Conservation (phyloP, 2,888 invertebrate species). For the Sphaerophoria taeniata region DNA sequence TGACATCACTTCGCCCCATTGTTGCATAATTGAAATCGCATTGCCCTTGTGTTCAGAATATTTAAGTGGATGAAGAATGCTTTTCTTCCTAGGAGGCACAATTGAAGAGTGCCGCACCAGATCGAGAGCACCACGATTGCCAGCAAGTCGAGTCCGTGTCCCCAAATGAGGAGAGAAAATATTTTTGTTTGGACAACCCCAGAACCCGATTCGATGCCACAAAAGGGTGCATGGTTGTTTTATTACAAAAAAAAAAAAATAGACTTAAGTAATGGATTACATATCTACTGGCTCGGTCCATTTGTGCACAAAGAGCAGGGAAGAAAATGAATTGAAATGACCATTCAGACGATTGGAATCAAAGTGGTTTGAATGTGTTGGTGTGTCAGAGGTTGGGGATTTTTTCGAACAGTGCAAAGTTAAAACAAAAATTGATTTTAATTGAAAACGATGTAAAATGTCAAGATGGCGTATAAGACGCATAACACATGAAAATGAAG, state of each 20-base stretch:
- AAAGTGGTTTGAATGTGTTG: constrained; percentile 13
- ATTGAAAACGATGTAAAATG: constrained; percentile 71
- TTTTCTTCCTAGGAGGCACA: no score
- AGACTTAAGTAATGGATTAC: constrained; percentile 30
- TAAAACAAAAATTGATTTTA: constrained; percentile 64
- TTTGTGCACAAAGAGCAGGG: not conserved
- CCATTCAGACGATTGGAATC: constrained; percentile 44
- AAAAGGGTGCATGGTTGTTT: constrained; percentile 56
- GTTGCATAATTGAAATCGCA: constrained; percentile 59
- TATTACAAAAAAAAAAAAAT: constrained; percentile 32
- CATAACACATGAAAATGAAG: not conserved
- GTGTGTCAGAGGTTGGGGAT: constrained; percentile 1
- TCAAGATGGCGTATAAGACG: constrained; percentile 52
- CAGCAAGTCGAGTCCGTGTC: constrained; percentile 4
- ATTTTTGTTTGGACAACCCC: constrained; percentile 27
- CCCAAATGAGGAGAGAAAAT: not conserved
- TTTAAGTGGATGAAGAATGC: no score
- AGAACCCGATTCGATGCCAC: constrained; percentile 7
- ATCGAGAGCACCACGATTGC: not conserved
- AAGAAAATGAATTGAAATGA: constrained; percentile 31
- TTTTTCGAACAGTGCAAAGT: constrained; percentile 36
- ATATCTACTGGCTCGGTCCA: constrained; percentile 39
- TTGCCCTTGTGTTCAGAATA: constrained; percentile 48
- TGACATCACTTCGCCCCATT: constrained; percentile 13
- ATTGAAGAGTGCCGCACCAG: constrained; percentile 14